Evolutionary conservation across 2,797 vertebrate species (phyloP).

Genomic region (Molothrus ater): DNA sequence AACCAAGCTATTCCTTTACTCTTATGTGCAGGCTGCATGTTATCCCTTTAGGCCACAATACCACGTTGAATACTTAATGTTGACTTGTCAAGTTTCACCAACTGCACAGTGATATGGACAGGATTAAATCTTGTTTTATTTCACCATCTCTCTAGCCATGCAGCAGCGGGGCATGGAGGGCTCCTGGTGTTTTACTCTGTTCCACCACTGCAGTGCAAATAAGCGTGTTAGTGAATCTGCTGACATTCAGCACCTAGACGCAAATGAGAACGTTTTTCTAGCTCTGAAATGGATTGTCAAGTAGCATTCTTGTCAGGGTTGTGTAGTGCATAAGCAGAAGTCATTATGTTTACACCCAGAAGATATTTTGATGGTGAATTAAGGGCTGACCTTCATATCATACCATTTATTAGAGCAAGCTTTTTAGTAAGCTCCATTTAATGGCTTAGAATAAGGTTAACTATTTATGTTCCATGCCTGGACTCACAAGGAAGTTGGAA

Average conservation of each 20-base stretch:
- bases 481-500: background rate
- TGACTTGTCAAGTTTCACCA: conserved; percentile 48
- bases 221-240: conserved; percentile 35
- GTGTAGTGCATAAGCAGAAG: conserved; percentile 14
- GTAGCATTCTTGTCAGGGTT: conserved; percentile 33
- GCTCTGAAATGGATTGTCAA: conserved; percentile 43
- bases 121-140: conserved; percentile 39
- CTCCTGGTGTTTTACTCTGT: background rate
- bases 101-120: background rate
- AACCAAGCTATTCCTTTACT: conserved; percentile 45
- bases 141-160: background rate
- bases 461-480: conserved; percentile 3
- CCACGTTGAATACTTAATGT: conserved; percentile 45
- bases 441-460: conserved; percentile 44
- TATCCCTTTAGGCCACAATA: conserved; percentile 28
- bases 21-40: conserved; percentile 4
- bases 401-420: conserved; percentile 40
- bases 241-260: background rate
- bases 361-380: conserved; percentile 54
- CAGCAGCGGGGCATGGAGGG: background rate
- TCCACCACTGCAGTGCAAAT: background rate
- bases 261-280: conserved; percentile 13
- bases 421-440: conserved; percentile 8
- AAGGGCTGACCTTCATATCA: conserved; percentile 46
- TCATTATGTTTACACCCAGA: conserved; percentile 37